Conservation (phyloP, 2,888 invertebrate genomes). For the Oscheius sp. region DNA sequence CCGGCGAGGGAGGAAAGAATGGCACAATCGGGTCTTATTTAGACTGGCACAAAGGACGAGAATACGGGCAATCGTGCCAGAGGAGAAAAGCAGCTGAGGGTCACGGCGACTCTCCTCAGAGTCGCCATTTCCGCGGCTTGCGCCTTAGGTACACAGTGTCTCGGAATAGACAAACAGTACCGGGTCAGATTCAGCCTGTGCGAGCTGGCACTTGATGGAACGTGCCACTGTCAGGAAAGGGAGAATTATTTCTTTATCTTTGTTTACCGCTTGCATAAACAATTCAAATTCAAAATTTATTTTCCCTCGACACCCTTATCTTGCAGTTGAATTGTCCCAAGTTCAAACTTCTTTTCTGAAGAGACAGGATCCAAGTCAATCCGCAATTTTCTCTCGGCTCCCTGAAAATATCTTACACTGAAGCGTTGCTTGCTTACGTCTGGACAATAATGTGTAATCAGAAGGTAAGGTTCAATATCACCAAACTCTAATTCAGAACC, state of each 20-base stretch:
- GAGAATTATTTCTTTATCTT: not conserved
- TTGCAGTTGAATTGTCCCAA: conserved; percentile 1
- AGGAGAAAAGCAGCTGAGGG: conserved; percentile 22
- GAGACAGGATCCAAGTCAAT: not conserved
- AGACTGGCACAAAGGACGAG: not conserved
- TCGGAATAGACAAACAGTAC: conserved; percentile 35
- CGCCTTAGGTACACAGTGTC: conserved; percentile 36
- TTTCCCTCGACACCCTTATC: not conserved
- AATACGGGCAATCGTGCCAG: not conserved
- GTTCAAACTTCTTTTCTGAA: not conserved
- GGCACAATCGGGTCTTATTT: not conserved
- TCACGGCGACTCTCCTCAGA: conserved; percentile 25
- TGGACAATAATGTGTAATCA: conserved; percentile 18
- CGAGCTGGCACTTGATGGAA: conserved; percentile 31
- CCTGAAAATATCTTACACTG: not conserved
- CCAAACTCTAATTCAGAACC: conserved; percentile 15
- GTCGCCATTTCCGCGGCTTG: conserved; percentile 37
- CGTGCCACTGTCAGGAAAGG: not conserved
- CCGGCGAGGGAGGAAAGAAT: not conserved
- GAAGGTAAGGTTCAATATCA: conserved; percentile 25
- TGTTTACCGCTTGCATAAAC: not conserved
- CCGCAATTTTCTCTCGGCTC: not conserved
- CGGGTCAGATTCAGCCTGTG: conserved; percentile 32
- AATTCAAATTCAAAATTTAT: not conserved
- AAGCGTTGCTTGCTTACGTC: not conserved